These are phyloP conservation scores for Cataglyphis rosenhaueri DNA, from an alignment of 2,888 invertebrate species.

Conservation along the genomic window DNA sequence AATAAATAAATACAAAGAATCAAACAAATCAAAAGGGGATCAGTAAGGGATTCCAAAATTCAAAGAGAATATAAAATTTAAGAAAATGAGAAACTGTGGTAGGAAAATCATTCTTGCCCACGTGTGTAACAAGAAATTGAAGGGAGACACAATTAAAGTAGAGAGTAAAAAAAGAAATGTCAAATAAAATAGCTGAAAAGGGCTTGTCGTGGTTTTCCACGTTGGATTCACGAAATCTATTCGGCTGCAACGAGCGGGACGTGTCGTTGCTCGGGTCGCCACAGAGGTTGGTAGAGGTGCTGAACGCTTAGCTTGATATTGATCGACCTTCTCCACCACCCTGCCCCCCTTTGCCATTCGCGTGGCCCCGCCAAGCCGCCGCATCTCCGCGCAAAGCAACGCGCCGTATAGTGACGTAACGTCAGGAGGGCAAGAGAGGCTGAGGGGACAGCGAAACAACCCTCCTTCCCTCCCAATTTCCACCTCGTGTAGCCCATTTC, in stretches of 20 bases:
- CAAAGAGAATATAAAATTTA: not conserved
- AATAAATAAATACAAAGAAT: not conserved
- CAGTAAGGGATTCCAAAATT: not conserved
- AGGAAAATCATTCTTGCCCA: not conserved
- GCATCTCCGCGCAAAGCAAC: slow-evolving; percentile 49
- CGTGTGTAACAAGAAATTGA: not conserved
- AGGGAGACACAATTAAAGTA: not conserved
- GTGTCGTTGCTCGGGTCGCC: slow-evolving; percentile 52
- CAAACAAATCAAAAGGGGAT: not conserved
- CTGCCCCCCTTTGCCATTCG: slow-evolving; percentile 53
- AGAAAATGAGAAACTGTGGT: not conserved
- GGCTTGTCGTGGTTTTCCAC: slow-evolving; percentile 32
- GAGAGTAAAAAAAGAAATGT: not conserved
- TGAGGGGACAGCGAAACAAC: slow-evolving; percentile 23
- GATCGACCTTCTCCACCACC: slow-evolving; percentile 79
- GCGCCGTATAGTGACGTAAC: slow-evolving; percentile 32
- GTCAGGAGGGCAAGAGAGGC: not conserved
- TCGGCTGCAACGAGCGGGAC: slow-evolving; percentile 49
- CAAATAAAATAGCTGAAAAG: not conserved
- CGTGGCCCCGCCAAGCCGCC: slow-evolving; percentile 16
- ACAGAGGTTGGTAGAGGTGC: slow-evolving; percentile 71
- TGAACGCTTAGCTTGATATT: slow-evolving; percentile 83
- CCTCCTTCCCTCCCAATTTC: not conserved
- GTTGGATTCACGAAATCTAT: slow-evolving; percentile 48
- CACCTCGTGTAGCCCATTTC: not conserved